Evolutionary conservation across 2,888 invertebrate species (phyloP).

Genomic region (Philereme transversata): DNA sequence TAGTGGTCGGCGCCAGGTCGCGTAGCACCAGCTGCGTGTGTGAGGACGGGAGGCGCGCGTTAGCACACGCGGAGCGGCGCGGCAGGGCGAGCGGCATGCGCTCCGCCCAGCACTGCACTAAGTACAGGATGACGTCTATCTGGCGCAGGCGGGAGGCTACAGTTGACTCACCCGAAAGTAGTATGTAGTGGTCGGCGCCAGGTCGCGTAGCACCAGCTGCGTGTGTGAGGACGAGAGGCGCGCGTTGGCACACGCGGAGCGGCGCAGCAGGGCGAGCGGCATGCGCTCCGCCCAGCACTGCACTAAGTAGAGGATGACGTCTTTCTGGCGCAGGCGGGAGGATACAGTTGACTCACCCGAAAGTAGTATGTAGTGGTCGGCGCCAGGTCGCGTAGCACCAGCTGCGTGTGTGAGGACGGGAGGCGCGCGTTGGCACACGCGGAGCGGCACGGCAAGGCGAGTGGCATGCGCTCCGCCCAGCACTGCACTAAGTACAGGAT

Average conservation of each 20-base stretch:
- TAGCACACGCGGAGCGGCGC: constrained; percentile 81
- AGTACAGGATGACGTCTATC: constrained; percentile 91
- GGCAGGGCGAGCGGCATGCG: constrained; percentile 44
- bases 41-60: constrained; percentile 73
- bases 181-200: constrained; percentile 86
- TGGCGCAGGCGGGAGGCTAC: constrained; percentile 63
- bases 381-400: constrained; percentile 81
- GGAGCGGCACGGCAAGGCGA: constrained; percentile 65
- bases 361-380: constrained; percentile 87
- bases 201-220: constrained; percentile 83
- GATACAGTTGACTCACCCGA: constrained; percentile 70
- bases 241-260: constrained; percentile 82
- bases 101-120: constrained; percentile 86
- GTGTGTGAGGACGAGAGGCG: constrained; percentile 76
- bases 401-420: constrained; percentile 81
- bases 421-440: constrained; percentile 81
- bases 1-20: constrained; percentile 83
- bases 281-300: constrained; percentile 84
- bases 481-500: constrained; percentile 89
- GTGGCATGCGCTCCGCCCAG: constrained; percentile 72
- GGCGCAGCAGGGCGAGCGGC: constrained; percentile 53
- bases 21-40: constrained; percentile 84
- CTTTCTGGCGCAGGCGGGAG: constrained; percentile 85
- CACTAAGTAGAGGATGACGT: constrained; percentile 88
- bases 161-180: constrained; percentile 84